Conservation (phyloP, 2,797 vertebrate species). For the Periparus ater region DNA sequence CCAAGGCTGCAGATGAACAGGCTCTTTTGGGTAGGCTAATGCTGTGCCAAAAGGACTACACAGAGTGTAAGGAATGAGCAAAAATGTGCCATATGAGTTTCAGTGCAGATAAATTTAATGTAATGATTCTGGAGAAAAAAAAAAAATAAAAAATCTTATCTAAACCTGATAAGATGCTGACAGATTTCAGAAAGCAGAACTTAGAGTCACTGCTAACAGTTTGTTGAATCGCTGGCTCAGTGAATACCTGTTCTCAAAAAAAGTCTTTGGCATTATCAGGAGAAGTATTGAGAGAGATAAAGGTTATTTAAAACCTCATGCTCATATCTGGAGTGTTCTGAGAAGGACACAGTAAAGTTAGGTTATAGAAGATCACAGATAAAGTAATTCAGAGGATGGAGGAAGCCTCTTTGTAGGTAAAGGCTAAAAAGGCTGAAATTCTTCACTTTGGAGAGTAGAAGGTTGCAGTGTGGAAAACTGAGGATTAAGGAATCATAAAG, state of each 20-base stretch:
- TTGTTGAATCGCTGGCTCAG: neutral
- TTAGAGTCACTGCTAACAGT: neutral
- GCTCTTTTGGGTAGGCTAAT: neutral
- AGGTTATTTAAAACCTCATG: neutral
- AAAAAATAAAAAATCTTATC: neutral
- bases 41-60: neutral
- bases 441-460: neutral
- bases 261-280: neutral
- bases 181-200: conserved; percentile 24
- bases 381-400: neutral
- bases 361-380: neutral
- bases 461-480: neutral
- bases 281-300: neutral
- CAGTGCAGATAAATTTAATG: neutral
- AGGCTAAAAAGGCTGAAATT: neutral
- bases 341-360: neutral
- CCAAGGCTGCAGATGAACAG: conserved; percentile 29
- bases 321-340: rapidly evolving
- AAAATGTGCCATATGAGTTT: neutral
- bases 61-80: neutral
- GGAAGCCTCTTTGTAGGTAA: neutral
- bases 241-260: conserved; percentile 7
- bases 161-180: neutral
- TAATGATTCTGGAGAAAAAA: neutral
- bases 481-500: neutral